A percentile compares a stretch with the other conserved stretches of the same genome.
These are phyloP conservation scores for Drosophila nigrodunni DNA, from an alignment of 1,140 invertebrate species.

Conservation along the genomic window DNA sequence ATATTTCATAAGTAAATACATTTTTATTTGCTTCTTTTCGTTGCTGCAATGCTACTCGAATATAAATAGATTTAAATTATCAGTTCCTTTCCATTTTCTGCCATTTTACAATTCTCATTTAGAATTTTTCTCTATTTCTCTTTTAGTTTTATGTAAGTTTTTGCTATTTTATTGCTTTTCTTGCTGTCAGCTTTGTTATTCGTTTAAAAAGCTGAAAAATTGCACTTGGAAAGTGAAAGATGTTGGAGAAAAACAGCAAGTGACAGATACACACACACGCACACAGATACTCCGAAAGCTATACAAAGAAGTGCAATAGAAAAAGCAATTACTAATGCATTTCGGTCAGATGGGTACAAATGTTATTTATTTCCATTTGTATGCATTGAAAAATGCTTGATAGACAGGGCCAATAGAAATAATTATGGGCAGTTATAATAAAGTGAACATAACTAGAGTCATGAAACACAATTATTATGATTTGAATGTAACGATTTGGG, in stretches of 20 bases:
- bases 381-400: not conserved
- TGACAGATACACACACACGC: conserved; percentile 4
- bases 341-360: conserved; percentile 8
- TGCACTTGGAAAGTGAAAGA: conserved; percentile 34
- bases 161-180: conserved; percentile 9
- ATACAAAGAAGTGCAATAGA: conserved; percentile 20
- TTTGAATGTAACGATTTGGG: conserved; percentile 26
- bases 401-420: not conserved
- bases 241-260: conserved; percentile 26
- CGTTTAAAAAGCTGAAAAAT: conserved; percentile 35
- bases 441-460: conserved; percentile 26
- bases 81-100: not conserved
- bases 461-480: conserved; percentile 66
- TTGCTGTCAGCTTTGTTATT: conserved; percentile 43
- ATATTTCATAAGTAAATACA: not conserved
- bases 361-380: conserved; percentile 26
- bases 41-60: not conserved
- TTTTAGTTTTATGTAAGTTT: conserved; percentile 10
- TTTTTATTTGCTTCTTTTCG: conserved; percentile 2
- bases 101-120: conserved; percentile 12
- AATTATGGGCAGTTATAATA: not conserved
- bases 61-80: conserved; percentile 23
- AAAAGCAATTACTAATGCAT: conserved; percentile 48
- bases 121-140: not conserved
- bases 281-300: too few relatives aligned